Evolutionary conservation across 2,888 invertebrate species (phyloP), one percentile per base, ranked within the genome.

Genomic region (Euproctis similis): DNA sequence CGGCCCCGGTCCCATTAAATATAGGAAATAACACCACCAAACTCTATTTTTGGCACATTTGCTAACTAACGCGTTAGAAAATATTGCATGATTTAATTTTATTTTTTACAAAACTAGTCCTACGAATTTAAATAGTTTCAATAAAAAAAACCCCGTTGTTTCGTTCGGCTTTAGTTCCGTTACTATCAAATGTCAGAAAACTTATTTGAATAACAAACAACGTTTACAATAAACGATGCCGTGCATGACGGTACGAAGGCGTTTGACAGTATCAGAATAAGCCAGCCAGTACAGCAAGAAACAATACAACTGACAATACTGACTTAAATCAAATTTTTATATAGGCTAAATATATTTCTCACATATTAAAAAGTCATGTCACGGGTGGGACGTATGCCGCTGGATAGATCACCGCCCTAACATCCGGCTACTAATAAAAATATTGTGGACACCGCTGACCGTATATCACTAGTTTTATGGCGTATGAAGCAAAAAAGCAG

Each of bases 301-400:
- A 76, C 69, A 74, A 72, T 68, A 66, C 68, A 61, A 60, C 53
- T 54, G 51, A 59, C 63, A 53, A 67, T 61, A 59, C 48, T 62
- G 67, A 61, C 64, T 70, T 70, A 73, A 76, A 73, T 70, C 70
- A 67, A 64, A 73, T 63, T 65, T 69, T 63, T 66, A 53, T 57
- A 57, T 51, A 26, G 35, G 45, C 39, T 45, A 53, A 40, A 50
- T 50, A n/a, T n/a, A 52, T 64, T 66, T 59, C 56, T 56, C 58
- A n/a, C n/a, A 71, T 69, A 73, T 72, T 65, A 68, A 64, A 70
- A 64, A 46, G 52, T n/a, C 55, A 42, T 59, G 63, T 54, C 64
- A 56, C 53, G 57, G n/a, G 50, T 52, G 49, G 44, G 40, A 49
- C 52, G 53, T 63, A 54, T 50, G 53, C 57, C 28, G n/a, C n/a